phyloP scores from a whole-genome alignment of 2,888 invertebrate genomes.

The Idaea dimidiata region DNA sequence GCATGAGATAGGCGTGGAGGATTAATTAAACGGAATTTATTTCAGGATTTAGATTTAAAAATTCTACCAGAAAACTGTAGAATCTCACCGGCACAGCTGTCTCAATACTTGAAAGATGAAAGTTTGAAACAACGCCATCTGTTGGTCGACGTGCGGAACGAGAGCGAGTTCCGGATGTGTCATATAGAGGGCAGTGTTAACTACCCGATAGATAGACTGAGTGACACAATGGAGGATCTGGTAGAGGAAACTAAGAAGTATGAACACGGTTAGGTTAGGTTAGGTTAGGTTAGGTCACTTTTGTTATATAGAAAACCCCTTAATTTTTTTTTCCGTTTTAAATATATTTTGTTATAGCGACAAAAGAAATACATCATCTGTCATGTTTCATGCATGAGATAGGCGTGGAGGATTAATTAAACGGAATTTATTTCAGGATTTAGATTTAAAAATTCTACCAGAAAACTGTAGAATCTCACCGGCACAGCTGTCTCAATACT shows the following conservation, averaged over 20 bases:
- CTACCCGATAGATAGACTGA: conserved; percentile 82
- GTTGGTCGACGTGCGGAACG: conserved; percentile 93
- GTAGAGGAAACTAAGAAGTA: conserved; percentile 32
- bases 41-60: conserved; percentile 59
- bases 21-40: too few species aligned
- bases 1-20: too few species aligned
- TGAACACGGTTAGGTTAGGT: conserved; percentile 37
- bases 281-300: too few species aligned
- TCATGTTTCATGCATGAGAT: too few species aligned
- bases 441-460: conserved; percentile 74
- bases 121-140: conserved; percentile 45
- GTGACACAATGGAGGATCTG: conserved; percentile 52
- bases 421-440: conserved; percentile 48
- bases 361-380: too few species aligned
- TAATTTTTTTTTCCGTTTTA: too few species aligned
- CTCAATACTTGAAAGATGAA: conserved; percentile 33
- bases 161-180: conserved; percentile 93
- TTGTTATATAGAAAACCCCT: too few species aligned
- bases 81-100: conserved; percentile 81
- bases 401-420: too few species aligned
- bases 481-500: conserved; percentile 66
- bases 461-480: conserved; percentile 83
- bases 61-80: conserved; percentile 82
- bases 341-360: too few species aligned
- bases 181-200: conserved; percentile 87